These are phyloP conservation scores for Ageneiosus marmoratus DNA, from an alignment of 2,113 vertebrate species.

Conservation along the genomic window DNA sequence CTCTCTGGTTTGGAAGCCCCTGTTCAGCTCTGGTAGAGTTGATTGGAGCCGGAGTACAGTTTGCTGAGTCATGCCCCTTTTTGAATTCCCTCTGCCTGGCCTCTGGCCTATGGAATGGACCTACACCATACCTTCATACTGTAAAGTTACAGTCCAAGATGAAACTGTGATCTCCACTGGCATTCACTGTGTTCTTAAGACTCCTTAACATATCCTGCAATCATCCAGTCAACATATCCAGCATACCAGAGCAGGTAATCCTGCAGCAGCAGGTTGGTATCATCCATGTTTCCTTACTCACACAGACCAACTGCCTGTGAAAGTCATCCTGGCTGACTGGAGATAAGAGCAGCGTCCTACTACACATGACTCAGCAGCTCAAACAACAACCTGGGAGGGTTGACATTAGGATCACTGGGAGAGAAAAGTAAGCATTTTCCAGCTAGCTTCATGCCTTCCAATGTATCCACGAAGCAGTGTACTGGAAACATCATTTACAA, in stretches of 20 bases:
- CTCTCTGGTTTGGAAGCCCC: constrained; percentile 47
- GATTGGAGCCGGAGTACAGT: constrained; percentile 48
- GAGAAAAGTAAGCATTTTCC: constrained; percentile 24
- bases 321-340: constrained; percentile 69
- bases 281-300: constrained; percentile 70
- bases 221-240: not conserved
- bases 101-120: constrained; percentile 43
- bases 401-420: constrained; percentile 61
- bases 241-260: constrained; percentile 34
- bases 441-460: constrained; percentile 25
- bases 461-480: constrained; percentile 42
- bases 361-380: constrained; percentile 77
- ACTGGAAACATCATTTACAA: constrained; percentile 55
- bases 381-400: constrained; percentile 53
- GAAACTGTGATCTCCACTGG: not conserved
- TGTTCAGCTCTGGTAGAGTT: constrained; percentile 46
- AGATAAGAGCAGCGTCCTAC: constrained; percentile 73
- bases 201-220: not conserved
- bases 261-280: constrained; percentile 59
- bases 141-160: not conserved
- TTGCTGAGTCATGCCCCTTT: constrained; percentile 59
- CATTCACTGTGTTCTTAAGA: not conserved
- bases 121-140: not conserved
- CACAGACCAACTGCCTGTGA: constrained; percentile 69
- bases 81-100: constrained; percentile 58